These are phyloP conservation scores for Apeira syringaria DNA, from an alignment of 2,888 invertebrate genomes.

Conservation along the genomic window DNA sequence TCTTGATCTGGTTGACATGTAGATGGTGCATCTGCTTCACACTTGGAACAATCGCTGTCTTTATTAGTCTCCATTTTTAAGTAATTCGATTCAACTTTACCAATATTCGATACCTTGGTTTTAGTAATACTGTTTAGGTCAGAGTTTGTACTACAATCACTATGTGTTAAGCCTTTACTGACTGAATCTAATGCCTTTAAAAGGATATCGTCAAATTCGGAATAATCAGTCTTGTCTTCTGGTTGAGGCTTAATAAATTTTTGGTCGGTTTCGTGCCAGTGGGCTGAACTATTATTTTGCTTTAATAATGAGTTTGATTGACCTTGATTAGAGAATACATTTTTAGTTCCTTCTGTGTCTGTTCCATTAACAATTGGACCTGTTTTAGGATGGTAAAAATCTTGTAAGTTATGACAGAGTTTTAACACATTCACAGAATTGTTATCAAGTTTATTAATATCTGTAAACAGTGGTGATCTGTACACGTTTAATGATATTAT, in stretches of 20 bases:
- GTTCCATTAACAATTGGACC: slow-evolving; percentile 42
- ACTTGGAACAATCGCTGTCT: neutral
- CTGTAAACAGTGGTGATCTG: neutral
- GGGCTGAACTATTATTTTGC: slow-evolving; percentile 28
- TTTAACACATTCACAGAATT: slow-evolving; percentile 39
- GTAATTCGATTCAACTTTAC: slow-evolving; percentile 20
- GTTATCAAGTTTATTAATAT: slow-evolving; percentile 18
- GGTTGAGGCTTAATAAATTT: slow-evolving; percentile 52
- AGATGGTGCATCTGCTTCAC: neutral
- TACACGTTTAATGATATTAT: neutral
- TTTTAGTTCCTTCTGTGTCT: slow-evolving; percentile 38
- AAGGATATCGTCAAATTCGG: slow-evolving; percentile 38
- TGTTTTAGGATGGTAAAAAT: slow-evolving; percentile 35
- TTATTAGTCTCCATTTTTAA: slow-evolving; percentile 7
- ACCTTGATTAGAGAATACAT: slow-evolving; percentile 9
- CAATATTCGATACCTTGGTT: neutral
- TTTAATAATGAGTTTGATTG: slow-evolving; percentile 10
- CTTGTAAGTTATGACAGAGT: slow-evolving; percentile 41
- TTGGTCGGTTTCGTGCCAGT: slow-evolving; percentile 44
- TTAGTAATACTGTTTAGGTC: neutral
- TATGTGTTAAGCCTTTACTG: slow-evolving; percentile 40
- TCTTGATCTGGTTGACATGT: neutral
- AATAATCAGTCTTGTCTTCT: slow-evolving; percentile 35
- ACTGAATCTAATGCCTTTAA: slow-evolving; percentile 33
- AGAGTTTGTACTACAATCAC: slow-evolving; percentile 31